Base-by-base conservation (phyloP, 2,797 vertebrate species). In the Siniperca obscura region DNA sequence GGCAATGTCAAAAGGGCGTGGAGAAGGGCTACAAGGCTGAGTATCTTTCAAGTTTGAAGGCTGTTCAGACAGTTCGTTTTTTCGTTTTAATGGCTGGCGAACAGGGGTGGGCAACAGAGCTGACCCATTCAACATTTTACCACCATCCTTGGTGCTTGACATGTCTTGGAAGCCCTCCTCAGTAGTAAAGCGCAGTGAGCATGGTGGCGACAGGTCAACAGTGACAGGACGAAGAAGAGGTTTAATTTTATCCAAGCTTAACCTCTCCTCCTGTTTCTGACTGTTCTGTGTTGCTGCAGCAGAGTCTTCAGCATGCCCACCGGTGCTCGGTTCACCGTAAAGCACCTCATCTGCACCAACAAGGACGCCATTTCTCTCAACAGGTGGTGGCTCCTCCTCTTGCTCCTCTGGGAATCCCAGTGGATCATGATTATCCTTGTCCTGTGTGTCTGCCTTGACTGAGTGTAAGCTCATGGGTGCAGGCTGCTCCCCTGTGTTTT, bases 1-100 rank as follows among this genome's bases (percentile, higher is more conserved):
- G 40, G 95, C 95, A 57, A 99, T 95, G 93, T 98, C 97, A 91
- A 98, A 98, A 10, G 96, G 85, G 71, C 89, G 92, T 13, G 90
- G 84, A 2, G 90, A 74, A 7, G 94, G 77, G 80, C 75, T 91
- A 25, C 69, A 71, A 34, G 90, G 59, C 52, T 73, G 87, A 42
- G 83, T 3, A 3, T 96, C 96, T 82, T 93, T 95, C 42, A 92
- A 50, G 59, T 92, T 91, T 34, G 86, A 77, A 2, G 93, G 91
- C 44, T 94, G 94, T 61, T 93, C 96, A 12, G 96, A 94, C 25
- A 95, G 81, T 46, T 97, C 96, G 25, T 96, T 98, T 89, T 97
- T 97, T 53, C 95, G 93, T 84, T 97, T 95, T 42, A 97, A 93
- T 7, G 96, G 97, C 87, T 96, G 93, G 0, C 96, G 96, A 30